Evolutionary conservation across 2,113 vertebrate genomes (phyloP).

Genomic region (Eubucco bourcierii): DNA sequence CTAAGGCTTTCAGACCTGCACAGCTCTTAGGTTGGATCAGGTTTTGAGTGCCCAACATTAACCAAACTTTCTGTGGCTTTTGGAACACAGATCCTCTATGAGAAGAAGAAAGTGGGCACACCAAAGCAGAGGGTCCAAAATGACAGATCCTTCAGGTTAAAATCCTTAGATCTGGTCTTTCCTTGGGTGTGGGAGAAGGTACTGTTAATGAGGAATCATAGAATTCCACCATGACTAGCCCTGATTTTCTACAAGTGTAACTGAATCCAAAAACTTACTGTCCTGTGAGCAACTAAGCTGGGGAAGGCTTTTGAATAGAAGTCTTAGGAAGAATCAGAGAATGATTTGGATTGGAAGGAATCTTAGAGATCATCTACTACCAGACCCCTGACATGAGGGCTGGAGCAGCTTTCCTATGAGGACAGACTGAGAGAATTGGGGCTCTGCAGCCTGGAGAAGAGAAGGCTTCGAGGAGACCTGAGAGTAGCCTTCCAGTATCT

Average conservation of each 20-base stretch:
- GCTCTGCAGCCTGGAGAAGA: too few species aligned
- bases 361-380: too few species aligned
- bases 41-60: not conserved
- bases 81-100: not conserved
- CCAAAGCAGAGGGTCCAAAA: not conserved
- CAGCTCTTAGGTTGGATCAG: not conserved
- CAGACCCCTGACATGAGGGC: too few species aligned
- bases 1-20: rapidly evolving
- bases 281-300: not conserved
- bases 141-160: not conserved
- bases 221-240: not conserved
- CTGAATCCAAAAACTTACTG: not conserved
- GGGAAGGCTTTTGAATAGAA: too few species aligned
- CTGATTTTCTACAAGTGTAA: not conserved
- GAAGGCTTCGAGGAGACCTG: too few species aligned
- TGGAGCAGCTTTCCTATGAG: too few species aligned
- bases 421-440: too few species aligned
- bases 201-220: not conserved
- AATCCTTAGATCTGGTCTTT: not conserved
- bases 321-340: too few species aligned
- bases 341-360: too few species aligned
- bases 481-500: too few species aligned
- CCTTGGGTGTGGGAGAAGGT: not conserved
- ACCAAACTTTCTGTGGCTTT: not conserved
- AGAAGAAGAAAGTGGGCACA: not conserved